phyloP scores from a whole-genome alignment of 2,113 vertebrate genomes.

The Odontesthes bonariensis region DNA sequence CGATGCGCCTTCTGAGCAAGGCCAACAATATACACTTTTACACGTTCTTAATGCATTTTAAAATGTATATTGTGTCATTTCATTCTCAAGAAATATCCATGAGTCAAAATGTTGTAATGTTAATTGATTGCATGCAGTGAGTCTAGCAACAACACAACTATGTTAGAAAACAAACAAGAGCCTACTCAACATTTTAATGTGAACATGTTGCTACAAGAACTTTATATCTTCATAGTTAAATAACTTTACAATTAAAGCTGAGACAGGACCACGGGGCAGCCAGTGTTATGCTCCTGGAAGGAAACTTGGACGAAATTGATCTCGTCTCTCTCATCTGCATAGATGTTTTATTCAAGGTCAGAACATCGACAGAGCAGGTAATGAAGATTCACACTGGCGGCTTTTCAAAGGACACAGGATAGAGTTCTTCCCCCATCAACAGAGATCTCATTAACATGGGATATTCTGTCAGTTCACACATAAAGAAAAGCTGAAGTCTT shows the following conservation, averaged over 20 bases:
- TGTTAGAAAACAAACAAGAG: no score
- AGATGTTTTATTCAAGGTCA: conserved; percentile 78
- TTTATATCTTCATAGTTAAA: conserved; percentile 9
- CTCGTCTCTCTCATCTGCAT: conserved; percentile 62
- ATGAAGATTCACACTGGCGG: conserved; percentile 77
- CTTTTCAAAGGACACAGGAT: conserved; percentile 70
- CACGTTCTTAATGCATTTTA: no score
- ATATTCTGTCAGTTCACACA: conserved; percentile 24
- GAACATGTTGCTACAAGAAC: no score
- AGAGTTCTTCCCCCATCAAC: conserved; percentile 41
- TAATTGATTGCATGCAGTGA: no score
- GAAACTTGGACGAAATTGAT: conserved; percentile 55
- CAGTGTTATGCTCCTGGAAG: conserved; percentile 13
- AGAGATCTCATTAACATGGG: conserved; percentile 47
- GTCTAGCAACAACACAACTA: no score
- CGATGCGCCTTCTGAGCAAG: no score
- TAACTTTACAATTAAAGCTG: conserved; percentile 17
- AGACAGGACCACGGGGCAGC: neutral
- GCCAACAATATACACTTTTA: no score
- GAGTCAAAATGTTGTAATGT: no score
- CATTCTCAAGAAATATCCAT: no score
- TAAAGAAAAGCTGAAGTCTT: conserved; percentile 14
- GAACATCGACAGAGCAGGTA: conserved; percentile 67
- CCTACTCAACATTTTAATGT: no score
- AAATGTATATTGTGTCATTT: no score